Evolutionary conservation across 2,113 vertebrate genomes (phyloP).

Genomic region (Crotophaga sulcirostris): DNA sequence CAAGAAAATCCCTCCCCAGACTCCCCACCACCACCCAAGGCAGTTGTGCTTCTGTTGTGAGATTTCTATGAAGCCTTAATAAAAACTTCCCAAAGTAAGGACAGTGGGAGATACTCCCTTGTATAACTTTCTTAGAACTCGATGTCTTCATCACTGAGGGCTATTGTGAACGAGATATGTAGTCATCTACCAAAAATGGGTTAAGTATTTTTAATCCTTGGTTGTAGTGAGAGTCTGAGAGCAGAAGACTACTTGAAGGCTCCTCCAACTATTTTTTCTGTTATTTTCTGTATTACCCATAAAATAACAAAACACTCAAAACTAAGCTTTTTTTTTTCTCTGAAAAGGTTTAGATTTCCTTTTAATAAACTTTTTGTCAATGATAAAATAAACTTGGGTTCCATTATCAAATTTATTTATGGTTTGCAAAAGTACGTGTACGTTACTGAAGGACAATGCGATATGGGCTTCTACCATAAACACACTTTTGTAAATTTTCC

Average conservation of each 20-base stretch:
- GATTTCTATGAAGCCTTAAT: neutral
- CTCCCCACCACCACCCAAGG: neutral
- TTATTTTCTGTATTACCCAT: neutral
- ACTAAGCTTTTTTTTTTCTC: neutral
- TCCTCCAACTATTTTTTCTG: neutral
- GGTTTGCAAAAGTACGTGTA: neutral
- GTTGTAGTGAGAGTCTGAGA: neutral
- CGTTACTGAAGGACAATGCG: neutral
- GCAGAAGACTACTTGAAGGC: neutral
- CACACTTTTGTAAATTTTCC: neutral
- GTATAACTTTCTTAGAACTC: neutral
- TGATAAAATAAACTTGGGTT: neutral
- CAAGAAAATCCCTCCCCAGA: neutral
- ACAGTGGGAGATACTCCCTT: neutral
- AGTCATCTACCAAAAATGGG: neutral
- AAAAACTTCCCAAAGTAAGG: neutral
- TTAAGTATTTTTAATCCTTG: constrained; percentile 6
- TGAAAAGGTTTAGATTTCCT: neutral
- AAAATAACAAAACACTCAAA: neutral
- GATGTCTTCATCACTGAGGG: neutral
- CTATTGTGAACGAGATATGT: neutral
- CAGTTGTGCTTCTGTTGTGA: neutral
- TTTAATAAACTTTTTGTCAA: neutral
- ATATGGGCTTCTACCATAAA: neutral
- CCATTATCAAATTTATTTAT: neutral